Evolutionary conservation across 1,140 invertebrate species (phyloP), one percentile per base, ranked within the genome.

Genomic region (Drosophila subpulchrella): DNA sequence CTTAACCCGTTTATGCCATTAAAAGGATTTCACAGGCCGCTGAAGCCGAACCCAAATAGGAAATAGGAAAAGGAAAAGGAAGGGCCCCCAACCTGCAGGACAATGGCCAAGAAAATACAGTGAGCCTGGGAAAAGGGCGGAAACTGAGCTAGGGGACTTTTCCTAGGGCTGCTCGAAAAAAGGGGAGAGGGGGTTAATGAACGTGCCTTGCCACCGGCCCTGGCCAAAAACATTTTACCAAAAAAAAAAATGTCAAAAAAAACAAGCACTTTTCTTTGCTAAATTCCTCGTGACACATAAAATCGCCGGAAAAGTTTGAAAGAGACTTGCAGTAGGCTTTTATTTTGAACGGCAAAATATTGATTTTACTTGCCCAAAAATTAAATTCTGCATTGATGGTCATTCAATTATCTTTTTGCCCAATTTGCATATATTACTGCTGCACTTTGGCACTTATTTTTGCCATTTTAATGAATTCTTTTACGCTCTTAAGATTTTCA

Each of bases 1-100:
- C 76, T 78, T 79, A 78, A 72, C 75, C 67, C 75, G 75, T 78
- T 78, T 78, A 78, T 67, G 76, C 60, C 75, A 60, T 73, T 73
- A 78, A 78, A 78, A 60, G 75, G 67, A 78, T 78, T 78, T 66
- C 50, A 78, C 76, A 78, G 76, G 24, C 61, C 50, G 56, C 60
- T 73, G 74, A 44, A 60, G 56, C 47, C 32, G 53, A 68, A 38
- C 47, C 59, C 50, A 54, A 65, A 55, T 50, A 36, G 67, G 51
- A 58, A 71, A 71, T 57, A 47, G 63, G 47, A 56, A 71, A 68
- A 67, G 66, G 48, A 67, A 70, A 70, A 70, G 66, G 48, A 54
- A 70, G 39, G 5, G 32, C 32, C 10, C 13, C 11, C 11, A 30
- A 12, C 13, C 39, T 12, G 50, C 38, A 38, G 53, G 17, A n/a